Base-by-base conservation (phyloP, 2,113 vertebrate species). In the Grus americana region DNA sequence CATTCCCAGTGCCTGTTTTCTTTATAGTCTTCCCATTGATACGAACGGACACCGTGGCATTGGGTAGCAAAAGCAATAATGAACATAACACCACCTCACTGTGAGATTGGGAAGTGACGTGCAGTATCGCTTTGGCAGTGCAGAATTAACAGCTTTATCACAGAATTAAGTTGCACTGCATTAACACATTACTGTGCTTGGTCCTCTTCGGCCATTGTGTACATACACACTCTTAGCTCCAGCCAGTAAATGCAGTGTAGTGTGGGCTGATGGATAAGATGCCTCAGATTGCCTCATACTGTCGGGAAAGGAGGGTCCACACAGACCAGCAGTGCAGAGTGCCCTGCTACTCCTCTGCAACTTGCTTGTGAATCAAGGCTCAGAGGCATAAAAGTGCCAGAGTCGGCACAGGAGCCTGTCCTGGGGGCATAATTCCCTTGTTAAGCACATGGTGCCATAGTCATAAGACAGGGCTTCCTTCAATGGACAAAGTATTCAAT, bases 261-360 rank as follows among this genome's bases (percentile, higher is more conserved):
- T 36, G 29, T 32, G 38, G 24, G 24, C 54, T 85, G 61, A 21
- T 59, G 73, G 78, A 11, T 80, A 32, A 91, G 46, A 40, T 67
- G 47, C 63, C 76, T 86, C 67, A 67, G 42, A 19, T n/a, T 66
- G n/a, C 52, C 42, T 87, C 12, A 47, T 8, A 6, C 29, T 66
- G 50, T 58, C 1, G 2, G 80, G 55, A 17, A 36, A 40, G 38
- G 49, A 44, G 27, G 4, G 21, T 76, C 34, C 9, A 2, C 2
- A 4, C 16, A n/a, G 61, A 52, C 15, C 27, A 80, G 50, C 73
- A 47, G 47, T 0, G 0, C 27, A 29, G 54, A 61, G 23, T 23
- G 34, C 34, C 21, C 65, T 70, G 57, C 65, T 87, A 78, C 57
- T 71, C 34, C 78, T 55, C 22, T 8, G 14, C 46, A 36, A 1